Percentiles rank a stretch among this genome's conserved stretches.
phyloP scores from a whole-genome alignment of 2,113 vertebrate species.

The Heterocephalus glaber region DNA sequence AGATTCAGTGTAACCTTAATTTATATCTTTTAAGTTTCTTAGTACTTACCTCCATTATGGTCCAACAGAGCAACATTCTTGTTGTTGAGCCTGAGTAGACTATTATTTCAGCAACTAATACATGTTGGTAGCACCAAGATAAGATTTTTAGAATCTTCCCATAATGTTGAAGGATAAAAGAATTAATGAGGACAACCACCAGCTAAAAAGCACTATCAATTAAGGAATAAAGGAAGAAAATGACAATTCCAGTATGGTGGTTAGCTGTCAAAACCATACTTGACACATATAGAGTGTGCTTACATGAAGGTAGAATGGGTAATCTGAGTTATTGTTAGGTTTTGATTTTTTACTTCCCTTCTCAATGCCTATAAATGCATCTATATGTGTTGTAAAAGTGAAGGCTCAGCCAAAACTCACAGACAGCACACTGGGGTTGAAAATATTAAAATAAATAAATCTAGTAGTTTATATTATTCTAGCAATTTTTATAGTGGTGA shows the following conservation, averaged over 20 bases:
- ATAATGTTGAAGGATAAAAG: neutral
- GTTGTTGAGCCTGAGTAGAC: neutral
- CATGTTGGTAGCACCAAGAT: neutral
- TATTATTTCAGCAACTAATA: neutral
- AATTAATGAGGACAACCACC: neutral
- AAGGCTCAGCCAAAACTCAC: neutral
- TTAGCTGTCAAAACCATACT: neutral
- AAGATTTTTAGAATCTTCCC: neutral
- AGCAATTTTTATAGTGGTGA: conserved; percentile 3
- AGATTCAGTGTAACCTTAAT: neutral
- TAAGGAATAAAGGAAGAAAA: neutral
- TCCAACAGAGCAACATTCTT: neutral
- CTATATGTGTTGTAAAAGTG: neutral
- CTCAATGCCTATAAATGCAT: conserved; percentile 34
- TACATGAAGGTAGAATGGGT: neutral
- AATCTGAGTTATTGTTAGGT: neutral
- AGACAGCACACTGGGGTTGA: neutral
- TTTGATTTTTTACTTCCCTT: conserved; percentile 31
- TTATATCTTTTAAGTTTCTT: neutral
- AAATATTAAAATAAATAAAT: conserved; percentile 33
- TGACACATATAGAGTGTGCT: neutral
- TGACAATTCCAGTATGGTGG: neutral
- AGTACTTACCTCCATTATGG: neutral
- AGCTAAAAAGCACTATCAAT: neutral
- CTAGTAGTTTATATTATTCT: conserved; percentile 1